Conservation (phyloP, 64 coral and sea anemone species). For the Astreopora myriophthalma region DNA sequence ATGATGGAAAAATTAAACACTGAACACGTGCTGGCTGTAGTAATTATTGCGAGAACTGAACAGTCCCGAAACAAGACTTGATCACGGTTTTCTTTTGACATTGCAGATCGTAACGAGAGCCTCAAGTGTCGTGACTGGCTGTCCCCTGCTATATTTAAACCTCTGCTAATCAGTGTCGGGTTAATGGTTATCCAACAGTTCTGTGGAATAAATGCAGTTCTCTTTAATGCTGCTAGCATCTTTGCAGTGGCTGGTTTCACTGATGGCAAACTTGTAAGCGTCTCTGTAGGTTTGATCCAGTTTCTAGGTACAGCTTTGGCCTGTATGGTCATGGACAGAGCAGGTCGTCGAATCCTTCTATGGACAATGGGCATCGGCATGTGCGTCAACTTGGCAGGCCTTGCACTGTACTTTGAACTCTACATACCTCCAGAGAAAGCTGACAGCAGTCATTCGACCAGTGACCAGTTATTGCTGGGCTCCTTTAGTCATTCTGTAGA, state of each 20-base stretch:
- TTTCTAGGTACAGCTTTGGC: constrained; percentile 62
- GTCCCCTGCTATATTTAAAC: constrained; percentile 59
- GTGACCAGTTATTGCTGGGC: constrained; percentile 19
- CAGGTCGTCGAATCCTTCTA: constrained; percentile 61
- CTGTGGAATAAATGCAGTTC: constrained; percentile 73
- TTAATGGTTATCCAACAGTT: constrained; percentile 72
- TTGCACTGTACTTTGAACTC: constrained; percentile 79
- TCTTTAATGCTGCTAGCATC: constrained; percentile 79
- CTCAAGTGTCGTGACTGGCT: constrained; percentile 43
- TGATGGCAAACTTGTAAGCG: constrained; percentile 49
- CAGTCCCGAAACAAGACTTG: no score
- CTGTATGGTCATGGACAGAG: constrained; percentile 60
- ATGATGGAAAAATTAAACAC: no score
- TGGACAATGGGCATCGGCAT: constrained; percentile 52
- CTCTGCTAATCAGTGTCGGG: constrained; percentile 49
- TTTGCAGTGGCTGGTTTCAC: constrained; percentile 67
- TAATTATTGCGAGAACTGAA: no score
- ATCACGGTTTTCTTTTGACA: background rate
- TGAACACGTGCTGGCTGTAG: no score
- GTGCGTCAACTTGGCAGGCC: constrained; percentile 31
- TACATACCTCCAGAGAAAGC: constrained; percentile 50
- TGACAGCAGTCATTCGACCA: background rate
- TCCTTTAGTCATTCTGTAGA: constrained; percentile 50
- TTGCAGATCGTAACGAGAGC: constrained; percentile 60
- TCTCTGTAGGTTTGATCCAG: constrained; percentile 58